A percentile compares a stretch with the other conserved stretches of the same genome.
These are phyloP conservation scores for Neodiprion pinetum DNA, from an alignment of 1,140 invertebrate species.

Conservation along the genomic window DNA sequence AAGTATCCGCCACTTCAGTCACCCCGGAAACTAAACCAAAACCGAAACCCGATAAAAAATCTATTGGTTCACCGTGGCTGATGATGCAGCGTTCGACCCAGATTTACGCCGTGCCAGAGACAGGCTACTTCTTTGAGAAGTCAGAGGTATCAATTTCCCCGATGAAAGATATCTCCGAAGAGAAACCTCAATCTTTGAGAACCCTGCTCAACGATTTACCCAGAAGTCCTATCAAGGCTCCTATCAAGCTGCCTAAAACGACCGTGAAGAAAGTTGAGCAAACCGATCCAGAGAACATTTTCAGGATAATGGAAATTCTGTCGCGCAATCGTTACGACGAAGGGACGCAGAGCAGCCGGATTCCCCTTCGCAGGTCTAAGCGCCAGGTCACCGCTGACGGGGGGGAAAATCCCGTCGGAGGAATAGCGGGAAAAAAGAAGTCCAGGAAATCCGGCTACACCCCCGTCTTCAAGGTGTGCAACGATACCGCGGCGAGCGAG, in stretches of 20 bases:
- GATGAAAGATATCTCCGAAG: not conserved
- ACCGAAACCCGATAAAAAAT: not conserved
- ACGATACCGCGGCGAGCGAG: conserved; percentile 27
- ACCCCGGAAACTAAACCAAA: not conserved
- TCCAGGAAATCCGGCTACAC: not conserved
- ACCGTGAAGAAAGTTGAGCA: too few relatives aligned
- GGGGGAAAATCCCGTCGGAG: not conserved
- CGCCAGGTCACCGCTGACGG: not conserved
- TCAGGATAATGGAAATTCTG: not conserved
- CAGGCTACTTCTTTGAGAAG: not conserved
- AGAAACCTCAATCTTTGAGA: not conserved
- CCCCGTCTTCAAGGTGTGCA: conserved; percentile 22
- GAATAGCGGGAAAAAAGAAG: not conserved
- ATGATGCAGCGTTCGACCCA: not conserved
- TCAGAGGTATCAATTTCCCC: not conserved
- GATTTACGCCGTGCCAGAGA: not conserved
- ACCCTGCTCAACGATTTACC: not conserved
- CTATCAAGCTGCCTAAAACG: too few relatives aligned
- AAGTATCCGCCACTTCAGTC: too few relatives aligned
- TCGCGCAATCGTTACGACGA: not conserved
- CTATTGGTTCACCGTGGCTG: not conserved
- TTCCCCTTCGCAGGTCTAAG: not conserved
- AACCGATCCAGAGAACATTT: not conserved
- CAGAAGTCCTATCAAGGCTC: too few relatives aligned
- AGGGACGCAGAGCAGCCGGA: not conserved